phyloP scores from a whole-genome alignment of 2,888 invertebrate genomes.

The Mimas tiliae region DNA sequence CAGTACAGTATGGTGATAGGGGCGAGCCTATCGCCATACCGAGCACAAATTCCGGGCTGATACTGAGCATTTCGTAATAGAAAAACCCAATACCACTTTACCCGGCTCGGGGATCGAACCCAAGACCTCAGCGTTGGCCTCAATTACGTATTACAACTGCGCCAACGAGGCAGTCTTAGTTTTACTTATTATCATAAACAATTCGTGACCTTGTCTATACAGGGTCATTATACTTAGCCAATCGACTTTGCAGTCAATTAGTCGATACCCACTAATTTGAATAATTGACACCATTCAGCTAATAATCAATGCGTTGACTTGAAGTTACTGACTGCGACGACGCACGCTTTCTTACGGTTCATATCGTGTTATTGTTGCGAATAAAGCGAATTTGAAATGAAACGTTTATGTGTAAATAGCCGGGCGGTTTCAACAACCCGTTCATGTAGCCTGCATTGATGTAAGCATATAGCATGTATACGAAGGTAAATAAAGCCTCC shows the following conservation, averaged over 20 bases:
- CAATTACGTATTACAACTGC: too few relatives aligned
- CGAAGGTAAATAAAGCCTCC: too few relatives aligned
- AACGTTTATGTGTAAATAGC: background rate
- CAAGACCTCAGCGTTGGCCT: too few relatives aligned
- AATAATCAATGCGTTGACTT: background rate
- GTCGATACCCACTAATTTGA: background rate
- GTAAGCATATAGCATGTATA: too few relatives aligned
- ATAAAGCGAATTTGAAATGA: background rate
- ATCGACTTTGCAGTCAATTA: background rate
- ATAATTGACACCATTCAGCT: background rate
- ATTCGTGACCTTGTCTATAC: background rate
- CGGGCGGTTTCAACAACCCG: background rate
- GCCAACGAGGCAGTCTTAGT: too few relatives aligned
- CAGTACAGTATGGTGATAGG: too few relatives aligned
- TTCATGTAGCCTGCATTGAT: background rate
- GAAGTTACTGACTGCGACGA: constrained; percentile 20
- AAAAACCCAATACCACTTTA: too few relatives aligned
- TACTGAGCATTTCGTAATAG: too few relatives aligned
- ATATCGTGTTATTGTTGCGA: background rate
- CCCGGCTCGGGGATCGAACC: too few relatives aligned
- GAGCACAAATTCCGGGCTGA: too few relatives aligned
- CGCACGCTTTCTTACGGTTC: background rate
- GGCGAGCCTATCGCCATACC: too few relatives aligned
- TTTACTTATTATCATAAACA: background rate
- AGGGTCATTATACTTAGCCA: background rate